Evolutionary conservation across 2,797 vertebrate genomes (phyloP).

Genomic region (Arremon brunneinucha): DNA sequence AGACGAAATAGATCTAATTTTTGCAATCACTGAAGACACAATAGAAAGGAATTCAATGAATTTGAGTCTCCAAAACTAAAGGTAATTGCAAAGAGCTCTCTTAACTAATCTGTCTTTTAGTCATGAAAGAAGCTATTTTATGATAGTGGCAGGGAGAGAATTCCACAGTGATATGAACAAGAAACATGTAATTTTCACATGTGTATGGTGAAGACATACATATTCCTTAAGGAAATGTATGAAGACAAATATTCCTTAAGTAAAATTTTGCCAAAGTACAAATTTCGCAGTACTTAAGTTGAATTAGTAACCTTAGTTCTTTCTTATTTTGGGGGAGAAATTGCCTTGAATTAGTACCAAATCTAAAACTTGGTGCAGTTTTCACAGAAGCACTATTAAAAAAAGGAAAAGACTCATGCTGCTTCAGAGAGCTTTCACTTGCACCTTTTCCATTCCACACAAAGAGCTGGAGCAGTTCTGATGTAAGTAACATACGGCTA

Average conservation of each 20-base stretch:
- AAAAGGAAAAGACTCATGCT: slow-evolving; percentile 25
- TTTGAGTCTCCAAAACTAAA: not conserved
- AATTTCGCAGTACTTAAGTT: not conserved
- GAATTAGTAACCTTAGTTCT: not conserved
- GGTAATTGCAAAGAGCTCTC: not conserved
- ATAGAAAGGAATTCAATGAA: not conserved
- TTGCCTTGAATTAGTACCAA: not conserved
- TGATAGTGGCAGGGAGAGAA: not conserved
- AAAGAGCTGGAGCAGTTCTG: slow-evolving; percentile 43
- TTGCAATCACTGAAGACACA: not conserved
- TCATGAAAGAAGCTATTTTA: not conserved
- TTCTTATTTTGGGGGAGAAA: not conserved
- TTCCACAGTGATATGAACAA: not conserved
- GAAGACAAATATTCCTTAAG: not conserved
- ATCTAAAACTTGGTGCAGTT: not conserved
- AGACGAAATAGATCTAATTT: not conserved
- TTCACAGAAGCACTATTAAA: not conserved
- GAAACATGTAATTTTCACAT: not conserved
- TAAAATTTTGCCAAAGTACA: not conserved
- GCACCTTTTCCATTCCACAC: slow-evolving; percentile 34
- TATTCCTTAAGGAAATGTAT: not conserved
- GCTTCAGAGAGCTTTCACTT: slow-evolving; percentile 48
- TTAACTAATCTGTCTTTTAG: not conserved
- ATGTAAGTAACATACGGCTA: slow-evolving; percentile 34
- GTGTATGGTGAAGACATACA: not conserved